A percentile compares a stretch with the other conserved stretches of the same genome.
Evolutionary conservation across 1,140 invertebrate genomes (phyloP).

Genomic region (Pachypeltis micranthus): DNA sequence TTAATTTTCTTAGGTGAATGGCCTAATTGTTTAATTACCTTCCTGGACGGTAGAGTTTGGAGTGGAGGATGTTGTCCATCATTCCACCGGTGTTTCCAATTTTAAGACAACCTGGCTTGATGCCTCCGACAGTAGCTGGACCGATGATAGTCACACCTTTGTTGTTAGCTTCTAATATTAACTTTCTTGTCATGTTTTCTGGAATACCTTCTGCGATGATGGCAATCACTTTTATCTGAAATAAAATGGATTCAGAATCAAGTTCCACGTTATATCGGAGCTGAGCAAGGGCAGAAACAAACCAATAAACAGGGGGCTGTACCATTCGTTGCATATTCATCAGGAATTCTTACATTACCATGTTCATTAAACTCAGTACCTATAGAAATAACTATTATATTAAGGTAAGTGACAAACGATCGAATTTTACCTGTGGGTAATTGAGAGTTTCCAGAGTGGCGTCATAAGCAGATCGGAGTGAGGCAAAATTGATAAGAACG

Average conservation of each 20-base stretch:
- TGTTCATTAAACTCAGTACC: conserved; percentile 2
- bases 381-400: too few species aligned
- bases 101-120: conserved; percentile 98
- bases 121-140: conserved; percentile 94
- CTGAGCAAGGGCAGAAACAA: too few species aligned
- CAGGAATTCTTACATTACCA: too few species aligned
- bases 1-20: too few species aligned
- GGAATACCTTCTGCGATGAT: conserved; percentile 99
- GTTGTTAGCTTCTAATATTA: conserved; percentile 75
- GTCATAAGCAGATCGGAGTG: conserved; percentile 92
- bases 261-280: too few species aligned
- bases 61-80: conserved; percentile 98
- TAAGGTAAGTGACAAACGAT: too few species aligned
- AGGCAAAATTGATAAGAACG: conserved; percentile 97
- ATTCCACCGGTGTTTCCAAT: conserved; percentile 99
- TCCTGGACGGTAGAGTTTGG: conserved; percentile 90
- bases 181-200: conserved; percentile 92
- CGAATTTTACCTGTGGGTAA: conserved; percentile 72
- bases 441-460: conserved; percentile 87
- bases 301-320: too few species aligned
- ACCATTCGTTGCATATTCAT: too few species aligned
- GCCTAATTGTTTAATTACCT: conserved; percentile 42
- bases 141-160: conserved; percentile 82
- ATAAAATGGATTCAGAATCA: too few species aligned
- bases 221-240: conserved; percentile 81